Evolutionary conservation across 23 tunicate genomes (phyloP), one percentile per base, ranked within the genome.

Genomic region (Corella eumyota): DNA sequence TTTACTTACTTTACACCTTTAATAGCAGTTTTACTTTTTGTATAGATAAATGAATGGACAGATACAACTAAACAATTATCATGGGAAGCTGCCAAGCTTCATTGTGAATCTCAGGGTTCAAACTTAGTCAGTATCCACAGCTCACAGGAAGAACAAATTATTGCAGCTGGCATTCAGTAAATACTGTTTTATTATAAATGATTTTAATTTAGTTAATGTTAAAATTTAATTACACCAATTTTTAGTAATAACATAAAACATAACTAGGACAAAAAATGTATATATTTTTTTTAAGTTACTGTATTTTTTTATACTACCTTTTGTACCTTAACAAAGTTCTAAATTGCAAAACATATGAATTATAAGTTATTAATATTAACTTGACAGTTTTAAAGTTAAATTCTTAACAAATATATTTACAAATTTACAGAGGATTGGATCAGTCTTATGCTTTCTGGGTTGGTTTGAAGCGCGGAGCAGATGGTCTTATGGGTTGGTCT

Each of bases 41-140:
- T n/a, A 6, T 21, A 80, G 90, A 64, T 80, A 27, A 81, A 81
- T 47, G 80, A 81, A 38, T 32, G 32, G 6, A 25, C 62, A 32
- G 57, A 48, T 34, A 15, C 56, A 9, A 13, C 73, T 2, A 50
- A 65, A 0, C 52, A 71, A 25, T 60, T 78, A 59, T 40, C 69
- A 9, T 81, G 90, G 90, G 73, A 72, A 52, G 56, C 55, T 35
- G 79, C 90, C 46, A 58, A 66, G 24, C 60, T 74, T 24, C 64
- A 81, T 49, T 81, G 90, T 50, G 70, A 60, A 31, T 66, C 90
- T 0, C 78, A 72, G 50, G 77, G 79, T 47, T 74, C 79, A 13
- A 45, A 66, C 50, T 71, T 81, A 17, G 78, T 60, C 2, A 74
- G 81, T 30, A 81, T 81, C 49, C 90, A 81, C 62, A 81, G 90